These are phyloP conservation scores for Melieria picta DNA, from an alignment of 2,888 invertebrate species.

Conservation along the genomic window DNA sequence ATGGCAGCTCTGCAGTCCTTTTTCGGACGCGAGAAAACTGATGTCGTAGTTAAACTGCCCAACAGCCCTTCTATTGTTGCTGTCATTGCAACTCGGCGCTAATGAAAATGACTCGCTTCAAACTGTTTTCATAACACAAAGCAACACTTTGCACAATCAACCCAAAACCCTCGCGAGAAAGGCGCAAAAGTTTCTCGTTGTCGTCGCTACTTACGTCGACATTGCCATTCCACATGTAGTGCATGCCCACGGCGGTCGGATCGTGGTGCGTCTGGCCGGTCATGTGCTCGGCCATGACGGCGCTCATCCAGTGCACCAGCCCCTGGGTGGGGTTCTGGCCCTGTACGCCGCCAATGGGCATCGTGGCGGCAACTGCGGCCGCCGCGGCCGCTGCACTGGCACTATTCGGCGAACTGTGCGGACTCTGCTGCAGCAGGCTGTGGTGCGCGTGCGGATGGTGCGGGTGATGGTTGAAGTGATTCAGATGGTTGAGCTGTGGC, in stretches of 20 bases:
- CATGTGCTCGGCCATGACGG: conserved; percentile 94
- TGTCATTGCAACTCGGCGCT: too few relatives aligned
- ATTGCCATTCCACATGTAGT: conserved; percentile 67
- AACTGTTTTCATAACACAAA: too few relatives aligned
- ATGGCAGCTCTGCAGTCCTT: too few relatives aligned
- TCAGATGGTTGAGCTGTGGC: conserved; percentile 23
- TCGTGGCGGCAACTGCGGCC: conserved; percentile 52
- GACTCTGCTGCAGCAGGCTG: conserved; percentile 34
- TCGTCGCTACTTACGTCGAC: conserved; percentile 62
- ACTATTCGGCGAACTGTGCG: conserved; percentile 29
- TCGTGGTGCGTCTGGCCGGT: conserved; percentile 80
- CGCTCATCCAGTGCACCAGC: conserved; percentile 94
- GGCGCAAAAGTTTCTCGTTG: too few relatives aligned
- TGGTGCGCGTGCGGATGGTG: background rate
- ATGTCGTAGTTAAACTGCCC: too few relatives aligned
- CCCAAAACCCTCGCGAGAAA: too few relatives aligned
- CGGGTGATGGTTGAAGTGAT: conserved; percentile 12
- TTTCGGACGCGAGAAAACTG: too few relatives aligned
- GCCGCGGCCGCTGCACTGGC: conserved; percentile 19
- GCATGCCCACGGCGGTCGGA: conserved; percentile 66
- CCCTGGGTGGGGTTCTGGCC: conserved; percentile 79
- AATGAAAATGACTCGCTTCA: too few relatives aligned
- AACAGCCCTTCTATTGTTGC: too few relatives aligned
- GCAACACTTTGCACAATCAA: too few relatives aligned
- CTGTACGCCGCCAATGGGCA: conserved; percentile 67